Conservation (phyloP, 1,140 invertebrate genomes). For the Panonychus citri region DNA sequence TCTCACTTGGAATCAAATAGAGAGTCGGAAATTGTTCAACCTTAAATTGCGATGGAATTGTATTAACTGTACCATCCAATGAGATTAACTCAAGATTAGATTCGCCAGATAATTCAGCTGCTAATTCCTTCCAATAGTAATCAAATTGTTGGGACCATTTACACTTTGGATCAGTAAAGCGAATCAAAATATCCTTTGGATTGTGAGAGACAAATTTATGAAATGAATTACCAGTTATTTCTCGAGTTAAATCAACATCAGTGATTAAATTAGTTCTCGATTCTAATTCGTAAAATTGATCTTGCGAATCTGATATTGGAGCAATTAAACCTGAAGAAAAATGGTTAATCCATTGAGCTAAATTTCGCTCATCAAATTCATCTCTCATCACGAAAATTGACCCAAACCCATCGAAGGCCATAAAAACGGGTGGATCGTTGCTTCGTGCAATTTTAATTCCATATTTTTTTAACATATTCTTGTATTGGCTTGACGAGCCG, state of each 20-base stretch:
- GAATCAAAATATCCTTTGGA: slow-evolving; percentile 25
- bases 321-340: not conserved
- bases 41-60: slow-evolving; percentile 24
- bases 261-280: not conserved
- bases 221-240: slow-evolving; percentile 20
- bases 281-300: slow-evolving; percentile 6
- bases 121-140: slow-evolving; percentile 23
- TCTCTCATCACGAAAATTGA: not conserved
- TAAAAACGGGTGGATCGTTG: not conserved
- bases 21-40: slow-evolving; percentile 30
- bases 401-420: not conserved
- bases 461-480: not conserved
- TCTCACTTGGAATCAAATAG: slow-evolving; percentile 25
- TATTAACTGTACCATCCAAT: slow-evolving; percentile 30
- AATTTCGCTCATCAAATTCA: not conserved
- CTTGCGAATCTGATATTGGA: not conserved
- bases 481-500: not conserved
- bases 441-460: not conserved
- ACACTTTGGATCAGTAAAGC: slow-evolving; percentile 31
- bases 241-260: slow-evolving; percentile 5
- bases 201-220: slow-evolving; percentile 22
- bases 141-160: slow-evolving; percentile 29
- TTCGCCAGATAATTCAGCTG: slow-evolving; percentile 19
- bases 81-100: slow-evolving; percentile 26
- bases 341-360: not conserved